Base-by-base conservation (phyloP, 2,888 invertebrate genomes). In the Ommatoiulus sabulosus region DNA sequence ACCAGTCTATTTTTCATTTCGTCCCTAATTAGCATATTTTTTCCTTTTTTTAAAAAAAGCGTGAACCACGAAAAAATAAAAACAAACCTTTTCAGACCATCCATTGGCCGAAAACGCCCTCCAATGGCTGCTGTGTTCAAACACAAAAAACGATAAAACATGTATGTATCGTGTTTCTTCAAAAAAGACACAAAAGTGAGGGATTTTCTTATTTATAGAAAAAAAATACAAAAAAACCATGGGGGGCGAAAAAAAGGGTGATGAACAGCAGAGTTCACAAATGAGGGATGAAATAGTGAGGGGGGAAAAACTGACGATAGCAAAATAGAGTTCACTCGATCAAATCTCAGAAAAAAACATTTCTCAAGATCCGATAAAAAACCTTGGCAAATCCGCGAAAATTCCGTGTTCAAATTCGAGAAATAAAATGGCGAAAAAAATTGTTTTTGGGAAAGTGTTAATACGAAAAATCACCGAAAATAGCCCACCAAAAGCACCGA, bases 81-180 rank as follows among this genome's bases (percentile, higher is more conserved):
- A 90, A 91, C 90, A 90, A 90, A 91, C 90, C 90, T 91, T 90
- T 87, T 91, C 90, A 89, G 90, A 90, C 89, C 89, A 90, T 91
- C 89, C 90, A 90, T 89, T 89, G 89, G 90, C 90, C 89, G 90
- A 90, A 88, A 90, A 90, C 88, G 90, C 90, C 88, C 90, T 91
- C 90, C 90, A 90, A 48, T 90, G 90, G 90, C 90, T 91, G 90
- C 90, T 89, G 72, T 72, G 7, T 90, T 90, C 85, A 90, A 89
- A 90, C 90, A 90, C 88, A 90, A 90, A 90, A 89, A 85, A 89
- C 57, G 72, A 24, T 35, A 89, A 86, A 88, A 88, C 84, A 88
- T 46, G 24, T 43, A 46, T 88, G 35, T 48, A 88, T 52, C 72
- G 72, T 48, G 88, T 88, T 44, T 84, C 48, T 85, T 87, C 48